Conservation (phyloP, 2,797 vertebrate species). For the Sebastes cheni region DNA sequence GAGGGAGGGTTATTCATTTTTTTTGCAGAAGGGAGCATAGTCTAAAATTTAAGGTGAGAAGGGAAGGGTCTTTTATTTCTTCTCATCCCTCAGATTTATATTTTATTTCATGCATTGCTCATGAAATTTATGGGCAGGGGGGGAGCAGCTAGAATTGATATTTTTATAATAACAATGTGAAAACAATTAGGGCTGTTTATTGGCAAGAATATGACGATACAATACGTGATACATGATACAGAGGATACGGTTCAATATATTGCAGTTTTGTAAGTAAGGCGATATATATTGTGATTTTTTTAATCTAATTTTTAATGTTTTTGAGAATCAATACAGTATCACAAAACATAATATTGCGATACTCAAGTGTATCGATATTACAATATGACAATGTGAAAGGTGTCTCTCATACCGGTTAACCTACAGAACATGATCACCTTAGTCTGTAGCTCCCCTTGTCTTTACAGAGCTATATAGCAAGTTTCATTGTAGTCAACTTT, state of each 20-base stretch:
- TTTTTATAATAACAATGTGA: neutral
- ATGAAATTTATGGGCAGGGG: neutral
- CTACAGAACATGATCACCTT: neutral
- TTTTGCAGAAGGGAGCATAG: neutral
- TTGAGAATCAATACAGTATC: too few species aligned
- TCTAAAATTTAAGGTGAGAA: neutral
- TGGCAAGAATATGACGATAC: too few species aligned
- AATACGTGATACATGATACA: too few species aligned
- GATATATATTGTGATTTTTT: too few species aligned
- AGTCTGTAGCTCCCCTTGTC: neutral
- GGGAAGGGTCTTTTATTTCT: neutral
- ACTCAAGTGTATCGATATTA: too few species aligned
- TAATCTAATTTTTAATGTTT: too few species aligned
- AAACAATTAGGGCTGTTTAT: neutral
- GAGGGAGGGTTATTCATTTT: neutral
- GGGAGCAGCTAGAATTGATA: neutral
- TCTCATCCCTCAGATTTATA: neutral
- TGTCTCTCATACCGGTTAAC: rapidly evolving
- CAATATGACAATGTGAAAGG: neutral
- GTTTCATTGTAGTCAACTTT: neutral
- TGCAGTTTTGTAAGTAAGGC: too few species aligned
- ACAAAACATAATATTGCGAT: too few species aligned
- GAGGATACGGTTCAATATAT: too few species aligned
- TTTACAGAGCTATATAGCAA: neutral
- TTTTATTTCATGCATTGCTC: neutral